Base-by-base conservation (phyloP, 2,113 vertebrate genomes). In the Natator depressus region DNA sequence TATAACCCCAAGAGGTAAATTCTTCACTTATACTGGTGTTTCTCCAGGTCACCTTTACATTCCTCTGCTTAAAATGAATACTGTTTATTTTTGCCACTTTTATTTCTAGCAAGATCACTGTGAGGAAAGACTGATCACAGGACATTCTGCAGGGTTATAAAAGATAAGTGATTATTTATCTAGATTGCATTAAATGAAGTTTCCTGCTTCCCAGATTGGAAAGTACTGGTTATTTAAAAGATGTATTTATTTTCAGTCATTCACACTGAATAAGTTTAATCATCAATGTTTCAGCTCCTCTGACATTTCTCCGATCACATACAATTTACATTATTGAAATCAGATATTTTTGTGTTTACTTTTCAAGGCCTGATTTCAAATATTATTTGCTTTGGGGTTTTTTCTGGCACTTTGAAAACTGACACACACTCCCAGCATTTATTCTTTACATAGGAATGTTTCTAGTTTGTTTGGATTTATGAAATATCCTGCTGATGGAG, bases 321-420 rank as follows among this genome's bases (percentile, higher is more conserved):
- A 84, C 65, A 88, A 88, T 8, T 93, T 55, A 25, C 0, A 0
- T n/a, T 85, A 96, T 89, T 89, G 72, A 94, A 94, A 94, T 76
- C 11, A 93, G 89, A 90, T 81, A 91, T 84, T 90, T 55, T 35
- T 82, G 1, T 0, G 51, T 91, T 84, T 31, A 2, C 84, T 94
- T 94, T 84, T 89, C 82, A 92, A 80, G 62, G 85, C 84, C 80
- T 47, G 87, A 72, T 89, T 94, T 88, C 62, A 94, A 62, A 82
- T 12, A 22, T 14, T 62, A n/a, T 89, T 93, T 93, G 38, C 31
- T 88, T 93, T 95, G 62, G 31, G 8, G 55, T n/a, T 29, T 89
- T 93, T 55, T 27, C 22, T 46, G 42, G 10, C 51, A 62, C 14
- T 17, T 42, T 31, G 24, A 76, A 76, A 76, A 76, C 12, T 46